Conservation (phyloP, 2,888 invertebrate species). For the Sinohyriopsis cumingii region DNA sequence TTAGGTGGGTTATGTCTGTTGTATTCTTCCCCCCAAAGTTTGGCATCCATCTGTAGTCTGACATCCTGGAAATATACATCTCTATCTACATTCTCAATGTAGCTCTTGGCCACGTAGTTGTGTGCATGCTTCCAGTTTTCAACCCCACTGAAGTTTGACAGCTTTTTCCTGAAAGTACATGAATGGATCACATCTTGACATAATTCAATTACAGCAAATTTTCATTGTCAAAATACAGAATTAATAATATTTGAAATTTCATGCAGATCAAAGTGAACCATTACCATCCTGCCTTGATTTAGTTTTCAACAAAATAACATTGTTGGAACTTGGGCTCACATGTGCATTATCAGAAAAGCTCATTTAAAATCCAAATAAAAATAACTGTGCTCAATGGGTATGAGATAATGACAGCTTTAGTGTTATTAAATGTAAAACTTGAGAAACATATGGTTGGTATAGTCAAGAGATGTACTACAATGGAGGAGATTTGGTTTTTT, state of each 20-base stretch:
- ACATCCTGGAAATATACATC: conserved; percentile 76
- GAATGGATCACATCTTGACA: neutral
- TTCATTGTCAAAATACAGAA: neutral
- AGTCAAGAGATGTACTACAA: no score
- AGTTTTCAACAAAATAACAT: no score
- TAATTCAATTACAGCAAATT: neutral
- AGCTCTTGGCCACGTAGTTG: conserved; percentile 76
- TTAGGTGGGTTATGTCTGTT: conserved; percentile 77
- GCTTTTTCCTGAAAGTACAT: conserved; percentile 71
- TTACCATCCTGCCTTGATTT: no score
- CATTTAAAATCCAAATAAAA: no score
- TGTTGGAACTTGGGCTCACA: no score
- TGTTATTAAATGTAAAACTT: no score
- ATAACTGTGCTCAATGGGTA: no score
- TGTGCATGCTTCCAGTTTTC: conserved; percentile 74
- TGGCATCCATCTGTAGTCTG: conserved; percentile 77
- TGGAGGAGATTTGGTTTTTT: no score
- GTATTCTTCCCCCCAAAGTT: conserved; percentile 77
- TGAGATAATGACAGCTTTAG: no score
- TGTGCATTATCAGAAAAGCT: no score
- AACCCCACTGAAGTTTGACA: conserved; percentile 70
- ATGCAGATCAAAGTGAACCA: no score
- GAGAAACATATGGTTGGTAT: no score
- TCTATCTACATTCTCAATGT: conserved; percentile 74
- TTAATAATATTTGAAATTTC: neutral